phyloP scores from a whole-genome alignment of 2,888 invertebrate genomes.

The Aporophyla lueneburgensis region DNA sequence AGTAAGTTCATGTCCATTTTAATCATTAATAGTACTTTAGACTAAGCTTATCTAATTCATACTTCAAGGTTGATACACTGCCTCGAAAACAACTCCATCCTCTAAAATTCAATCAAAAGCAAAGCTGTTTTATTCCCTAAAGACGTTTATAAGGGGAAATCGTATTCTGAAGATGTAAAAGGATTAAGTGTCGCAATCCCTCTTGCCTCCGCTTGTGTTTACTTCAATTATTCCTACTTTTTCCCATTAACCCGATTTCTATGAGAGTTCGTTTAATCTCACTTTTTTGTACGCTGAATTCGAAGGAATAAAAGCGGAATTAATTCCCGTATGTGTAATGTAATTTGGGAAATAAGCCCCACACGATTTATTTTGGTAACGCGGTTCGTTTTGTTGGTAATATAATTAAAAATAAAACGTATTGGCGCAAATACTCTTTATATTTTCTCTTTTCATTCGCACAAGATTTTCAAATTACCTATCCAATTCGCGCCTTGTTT shows the following conservation, averaged over 20 bases:
- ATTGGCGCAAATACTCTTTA: neutral
- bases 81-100: conserved; percentile 47
- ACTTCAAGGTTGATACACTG: conserved; percentile 16
- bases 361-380: conserved; percentile 33
- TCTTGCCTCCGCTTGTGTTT: conserved; percentile 52
- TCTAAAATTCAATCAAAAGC: conserved; percentile 68
- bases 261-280: conserved; percentile 62
- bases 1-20: neutral
- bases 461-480: neutral
- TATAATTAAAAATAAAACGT: conserved; percentile 39
- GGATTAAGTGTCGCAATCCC: conserved; percentile 58
- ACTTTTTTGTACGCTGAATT: conserved; percentile 47
- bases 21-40: neutral
- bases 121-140: conserved; percentile 63
- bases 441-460: neutral
- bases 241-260: conserved; percentile 65
- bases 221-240: conserved; percentile 65
- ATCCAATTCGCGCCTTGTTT: neutral
- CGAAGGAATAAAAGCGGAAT: conserved; percentile 43
- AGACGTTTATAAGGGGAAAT: conserved; percentile 64
- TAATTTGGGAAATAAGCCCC: conserved; percentile 54
- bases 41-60: conserved; percentile 10
- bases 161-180: conserved; percentile 67
- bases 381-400: conserved; percentile 13
- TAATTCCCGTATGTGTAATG: conserved; percentile 58